A percentile compares a stretch with the other conserved stretches of the same genome.
These are phyloP conservation scores for Cuculus canorus DNA, from an alignment of 2,797 vertebrate species.

Conservation along the genomic window DNA sequence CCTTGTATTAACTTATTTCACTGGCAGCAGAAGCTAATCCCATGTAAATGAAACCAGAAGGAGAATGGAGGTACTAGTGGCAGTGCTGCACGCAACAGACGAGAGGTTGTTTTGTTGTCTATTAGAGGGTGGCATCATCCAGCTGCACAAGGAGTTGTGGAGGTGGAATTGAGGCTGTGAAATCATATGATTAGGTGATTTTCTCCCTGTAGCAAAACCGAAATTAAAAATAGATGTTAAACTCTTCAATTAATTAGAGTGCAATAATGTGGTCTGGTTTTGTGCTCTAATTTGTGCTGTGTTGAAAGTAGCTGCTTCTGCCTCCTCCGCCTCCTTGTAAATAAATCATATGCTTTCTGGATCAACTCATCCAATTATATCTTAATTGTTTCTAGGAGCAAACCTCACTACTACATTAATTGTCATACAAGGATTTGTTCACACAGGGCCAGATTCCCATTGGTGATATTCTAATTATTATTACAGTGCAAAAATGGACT, in stretches of 20 bases:
- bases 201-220: background rate
- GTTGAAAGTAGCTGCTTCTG: background rate
- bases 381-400: constrained; percentile 66
- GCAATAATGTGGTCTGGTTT: background rate
- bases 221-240: background rate
- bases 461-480: constrained; percentile 25
- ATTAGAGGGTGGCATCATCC: background rate
- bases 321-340: constrained; percentile 23
- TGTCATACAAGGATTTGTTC: constrained; percentile 41
- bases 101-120: background rate
- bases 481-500: constrained; percentile 4
- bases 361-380: constrained; percentile 66
- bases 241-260: constrained; percentile 15
- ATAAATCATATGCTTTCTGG: constrained; percentile 66
- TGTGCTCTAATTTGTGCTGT: background rate
- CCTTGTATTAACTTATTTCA: background rate
- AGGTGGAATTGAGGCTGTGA: background rate
- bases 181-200: background rate
- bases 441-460: background rate
- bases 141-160: background rate
- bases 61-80: background rate
- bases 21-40: accelerated
- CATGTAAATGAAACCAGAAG: background rate
- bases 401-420: constrained; percentile 59
- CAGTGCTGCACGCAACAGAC: background rate